Evolutionary conservation across 2,797 vertebrate species (phyloP), one percentile per base, ranked within the genome.

Genomic region (Steatocranus sp.): DNA sequence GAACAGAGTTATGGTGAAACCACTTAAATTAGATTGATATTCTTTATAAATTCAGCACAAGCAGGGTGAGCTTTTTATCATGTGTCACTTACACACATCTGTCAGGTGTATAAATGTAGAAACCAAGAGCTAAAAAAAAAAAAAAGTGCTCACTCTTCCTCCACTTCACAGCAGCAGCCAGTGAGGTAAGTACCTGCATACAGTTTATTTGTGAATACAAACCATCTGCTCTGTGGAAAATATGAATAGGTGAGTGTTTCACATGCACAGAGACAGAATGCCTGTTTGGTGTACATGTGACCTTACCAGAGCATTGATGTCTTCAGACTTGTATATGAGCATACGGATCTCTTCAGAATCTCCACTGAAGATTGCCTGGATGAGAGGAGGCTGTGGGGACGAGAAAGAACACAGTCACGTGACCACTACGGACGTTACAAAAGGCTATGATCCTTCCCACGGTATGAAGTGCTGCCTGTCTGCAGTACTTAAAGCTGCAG

Each of bases 321-420:
- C 98, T 92, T 99, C 98, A 1, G 98, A 98, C 94, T 99, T 99
- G 94, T 97, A 98, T 91, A 99, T 98, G 90, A 99, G 95, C 97
- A 97, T 97, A 4, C 98, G 97, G 83, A 99, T 98, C 95, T 99
- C 98, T 76, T 99, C 98, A 2, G 97, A 97, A 90, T 99, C 98
- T n/a, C 98, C 97, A 1, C 96, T 98, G 94, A 99, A 99, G 93
- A 99, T 98, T 1, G 98, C 98, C 88, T 99, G 98, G 92, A 99
- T 96, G 90, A 99, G 96, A 7, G 97, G 97, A 41, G 98, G 98
- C 98, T 99, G 84, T 70, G 74, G 86, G 56, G 32, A 38, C 70
- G 12, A 41, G 14, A n/a, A 8, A 58, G 46, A 8, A 38, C 68
- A 81, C 7, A 18, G 70, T 56, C 41, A 76, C 12, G 34, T 83